These are phyloP conservation scores for Malurus leucopterus DNA, from an alignment of 2,797 vertebrate genomes.

Conservation along the genomic window DNA sequence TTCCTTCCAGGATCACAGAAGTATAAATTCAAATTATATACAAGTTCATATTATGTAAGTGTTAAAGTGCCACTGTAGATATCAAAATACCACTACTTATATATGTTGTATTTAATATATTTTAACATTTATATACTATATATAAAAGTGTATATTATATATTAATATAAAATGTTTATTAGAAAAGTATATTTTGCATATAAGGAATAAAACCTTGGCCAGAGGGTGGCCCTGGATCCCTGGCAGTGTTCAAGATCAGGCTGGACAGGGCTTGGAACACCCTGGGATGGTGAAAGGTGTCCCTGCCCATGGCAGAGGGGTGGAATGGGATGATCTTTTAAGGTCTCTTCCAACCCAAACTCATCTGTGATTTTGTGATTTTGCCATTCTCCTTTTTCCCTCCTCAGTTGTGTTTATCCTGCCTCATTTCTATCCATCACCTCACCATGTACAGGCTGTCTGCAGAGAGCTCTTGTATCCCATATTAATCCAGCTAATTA, in stretches of 20 bases:
- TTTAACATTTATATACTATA: neutral
- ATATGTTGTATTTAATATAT: neutral
- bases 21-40: neutral
- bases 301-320: neutral
- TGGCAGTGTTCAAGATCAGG: neutral
- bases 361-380: neutral
- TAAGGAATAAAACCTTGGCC: neutral
- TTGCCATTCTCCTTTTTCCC: neutral
- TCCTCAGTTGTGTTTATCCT: neutral
- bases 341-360: neutral
- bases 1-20: neutral
- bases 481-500: fast-evolving
- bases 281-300: neutral
- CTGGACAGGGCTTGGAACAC: fast-evolving
- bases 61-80: neutral
- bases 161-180: neutral
- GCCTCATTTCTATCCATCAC: neutral
- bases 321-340: neutral
- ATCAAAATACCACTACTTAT: fast-evolving
- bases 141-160: too few relatives aligned
- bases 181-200: neutral
- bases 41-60: neutral
- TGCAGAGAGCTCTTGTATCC: neutral
- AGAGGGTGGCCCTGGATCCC: neutral
- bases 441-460: neutral